Conservation (phyloP, 2,888 invertebrate species). For the Auanema sp. region DNA sequence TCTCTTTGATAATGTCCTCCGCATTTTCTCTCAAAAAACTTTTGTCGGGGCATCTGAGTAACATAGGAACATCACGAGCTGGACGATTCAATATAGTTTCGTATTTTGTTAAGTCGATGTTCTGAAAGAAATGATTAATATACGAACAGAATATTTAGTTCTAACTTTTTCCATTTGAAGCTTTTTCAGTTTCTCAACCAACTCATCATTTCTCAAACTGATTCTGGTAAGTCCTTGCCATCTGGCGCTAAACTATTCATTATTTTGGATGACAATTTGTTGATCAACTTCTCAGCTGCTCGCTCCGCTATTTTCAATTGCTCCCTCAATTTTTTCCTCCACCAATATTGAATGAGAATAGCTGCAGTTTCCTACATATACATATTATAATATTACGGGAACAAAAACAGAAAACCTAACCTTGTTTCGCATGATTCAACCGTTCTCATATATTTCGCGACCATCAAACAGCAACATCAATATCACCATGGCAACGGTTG, state of each 20-base stretch:
- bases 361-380: slow-evolving; percentile 11
- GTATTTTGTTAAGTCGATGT: slow-evolving; percentile 6
- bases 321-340: slow-evolving; percentile 14
- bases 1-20: not conserved
- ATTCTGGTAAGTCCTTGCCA: slow-evolving; percentile 5
- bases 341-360: slow-evolving; percentile 13
- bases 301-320: slow-evolving; percentile 9
- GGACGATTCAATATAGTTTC: slow-evolving; percentile 17
- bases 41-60: slow-evolving; percentile 1
- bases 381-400: not conserved
- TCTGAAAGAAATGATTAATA: not conserved
- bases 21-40: not conserved
- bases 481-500: too few species aligned
- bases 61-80: slow-evolving; percentile 14
- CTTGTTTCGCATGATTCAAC: too few species aligned
- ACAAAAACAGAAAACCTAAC: too few species aligned
- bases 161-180: not conserved
- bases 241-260: slow-evolving; percentile 5
- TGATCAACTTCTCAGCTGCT: slow-evolving; percentile 6
- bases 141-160: too few species aligned
- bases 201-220: slow-evolving; percentile 4
- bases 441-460: too few species aligned
- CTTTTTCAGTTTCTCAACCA: slow-evolving; percentile 9
- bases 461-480: too few species aligned
- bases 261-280: not conserved